A percentile compares a stretch with the other conserved stretches of the same genome.
Conservation (phyloP, 2,888 invertebrate genomes). For the Eupithecia subumbrata region DNA sequence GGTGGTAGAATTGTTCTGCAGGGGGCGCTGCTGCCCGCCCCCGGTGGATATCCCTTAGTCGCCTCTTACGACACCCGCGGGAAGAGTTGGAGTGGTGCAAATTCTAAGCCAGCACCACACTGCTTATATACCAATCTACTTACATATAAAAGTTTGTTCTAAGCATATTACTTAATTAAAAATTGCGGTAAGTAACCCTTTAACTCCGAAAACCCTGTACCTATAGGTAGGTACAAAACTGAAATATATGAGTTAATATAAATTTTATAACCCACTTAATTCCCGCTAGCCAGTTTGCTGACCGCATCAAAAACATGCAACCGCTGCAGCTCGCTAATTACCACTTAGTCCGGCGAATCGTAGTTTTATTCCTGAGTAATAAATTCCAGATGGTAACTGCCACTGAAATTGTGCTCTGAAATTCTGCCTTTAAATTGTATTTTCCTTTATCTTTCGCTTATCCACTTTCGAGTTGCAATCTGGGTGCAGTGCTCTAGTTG, state of each 20-base stretch:
- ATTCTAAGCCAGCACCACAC: too few relatives aligned
- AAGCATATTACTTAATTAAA: too few relatives aligned
- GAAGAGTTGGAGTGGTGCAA: too few relatives aligned
- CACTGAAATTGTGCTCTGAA: not conserved
- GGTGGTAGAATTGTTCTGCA: too few relatives aligned
- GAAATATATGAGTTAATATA: not conserved
- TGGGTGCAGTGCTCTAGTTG: not conserved
- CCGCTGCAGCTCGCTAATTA: slow-evolving; percentile 20
- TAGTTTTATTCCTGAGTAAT: slow-evolving; percentile 27
- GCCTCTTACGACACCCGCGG: too few relatives aligned
- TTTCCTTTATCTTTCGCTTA: slow-evolving; percentile 2
- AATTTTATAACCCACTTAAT: not conserved
- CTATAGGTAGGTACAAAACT: not conserved
- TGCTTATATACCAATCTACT: too few relatives aligned
- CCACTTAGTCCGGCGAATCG: slow-evolving; percentile 20
- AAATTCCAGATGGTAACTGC: slow-evolving; percentile 14
- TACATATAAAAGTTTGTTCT: too few relatives aligned
- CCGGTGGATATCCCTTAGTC: too few relatives aligned
- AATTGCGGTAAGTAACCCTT: not conserved
- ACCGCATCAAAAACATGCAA: slow-evolving; percentile 29
- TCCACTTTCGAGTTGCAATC: slow-evolving; percentile 2
- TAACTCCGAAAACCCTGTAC: not conserved
- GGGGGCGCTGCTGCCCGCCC: too few relatives aligned
- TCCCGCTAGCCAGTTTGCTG: slow-evolving; percentile 18
- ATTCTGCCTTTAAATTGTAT: slow-evolving; percentile 1